A percentile compares a stretch with the other conserved stretches of the same genome.
Evolutionary conservation across 2,888 invertebrate genomes (phyloP).

Genomic region (Polyploca ridens): DNA sequence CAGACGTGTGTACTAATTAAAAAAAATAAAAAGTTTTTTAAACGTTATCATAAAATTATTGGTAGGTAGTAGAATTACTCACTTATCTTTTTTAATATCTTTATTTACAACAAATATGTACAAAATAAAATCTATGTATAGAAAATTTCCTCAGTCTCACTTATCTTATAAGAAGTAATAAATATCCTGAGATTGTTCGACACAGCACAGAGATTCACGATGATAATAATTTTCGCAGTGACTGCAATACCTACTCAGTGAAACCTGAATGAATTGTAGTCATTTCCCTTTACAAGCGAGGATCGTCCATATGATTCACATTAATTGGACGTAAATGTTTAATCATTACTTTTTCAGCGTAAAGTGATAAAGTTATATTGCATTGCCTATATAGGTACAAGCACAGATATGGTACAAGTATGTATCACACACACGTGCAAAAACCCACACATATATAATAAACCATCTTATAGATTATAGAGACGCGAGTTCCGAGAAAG

Average conservation of each 20-base stretch:
- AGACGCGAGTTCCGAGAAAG: slow-evolving; percentile 35
- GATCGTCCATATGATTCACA: slow-evolving; percentile 19
- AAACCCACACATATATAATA: not conserved
- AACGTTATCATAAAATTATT: too few relatives aligned
- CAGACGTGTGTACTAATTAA: too few relatives aligned
- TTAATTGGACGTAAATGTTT: slow-evolving; percentile 19
- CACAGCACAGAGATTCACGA: too few relatives aligned
- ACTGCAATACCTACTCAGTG: not conserved
- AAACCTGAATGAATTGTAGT: slow-evolving; percentile 6
- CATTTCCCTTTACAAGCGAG: not conserved
- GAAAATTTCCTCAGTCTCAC: too few relatives aligned
- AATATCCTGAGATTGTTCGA: too few relatives aligned
- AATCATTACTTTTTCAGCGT: slow-evolving; percentile 38
- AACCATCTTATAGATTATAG: slow-evolving; percentile 24
- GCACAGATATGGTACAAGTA: too few relatives aligned
- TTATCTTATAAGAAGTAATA: too few relatives aligned
- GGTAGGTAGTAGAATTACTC: too few relatives aligned
- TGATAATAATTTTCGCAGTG: not conserved
- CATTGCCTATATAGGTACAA: slow-evolving; percentile 18
- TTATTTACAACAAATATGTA: too few relatives aligned
- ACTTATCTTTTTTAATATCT: too few relatives aligned
- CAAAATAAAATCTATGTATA: too few relatives aligned
- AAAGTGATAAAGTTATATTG: slow-evolving; percentile 35
- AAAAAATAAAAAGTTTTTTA: too few relatives aligned
- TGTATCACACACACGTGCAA: slow-evolving; percentile 12